Base-by-base conservation (phyloP, 2,888 invertebrate genomes). In the Amphipyra tragopoginis region DNA sequence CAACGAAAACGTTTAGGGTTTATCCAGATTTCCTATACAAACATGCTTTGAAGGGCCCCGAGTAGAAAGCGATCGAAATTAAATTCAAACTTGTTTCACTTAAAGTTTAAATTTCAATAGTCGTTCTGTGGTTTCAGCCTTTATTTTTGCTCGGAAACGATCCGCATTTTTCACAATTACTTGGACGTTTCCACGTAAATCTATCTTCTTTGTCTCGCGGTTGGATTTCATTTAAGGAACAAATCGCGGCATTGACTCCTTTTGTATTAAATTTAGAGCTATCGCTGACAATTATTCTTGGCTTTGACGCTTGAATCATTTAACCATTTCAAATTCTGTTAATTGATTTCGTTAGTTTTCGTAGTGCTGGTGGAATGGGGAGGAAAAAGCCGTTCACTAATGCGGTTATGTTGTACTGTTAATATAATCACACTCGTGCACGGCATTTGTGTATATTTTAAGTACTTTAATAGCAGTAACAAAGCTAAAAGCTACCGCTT, bases 161-260 rank as follows among this genome's bases (percentile, higher is more conserved):
- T 87, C 86, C 92, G 74, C 93, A 93, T 93, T 93, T 92, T 93
- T 93, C 93, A 92, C 93, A 93, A 93, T 93, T 93, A 93, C 92
- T 91, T 85, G 89, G 92, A 92, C 91, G 86, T 91, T 92, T 89
- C 83, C 88, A 83, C 90, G 87, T 89, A 92, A 92, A 93, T 93
- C 92, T 86, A 91, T 93, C 92, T 93, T 92, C 91, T 91, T 92
- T 92, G 91, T 91, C 86, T 86, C 83, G 84, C 84, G 82, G 86
- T 84, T 84, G 86, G 90, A 89, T 88, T 92, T 90, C 89, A 90
- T 91, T 92, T 90, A 88, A 74, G 84, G 86, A 88, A 88, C 87
- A 90, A 91, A 91, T 90, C 86, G 84, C 81, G 75, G 80, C 82
- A 87, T 86, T 87, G 84, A 84, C 81, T 88, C 80, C 80, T 82